Evolutionary conservation across 2,113 vertebrate species (phyloP).

Genomic region (Thryonomys swinderianus): DNA sequence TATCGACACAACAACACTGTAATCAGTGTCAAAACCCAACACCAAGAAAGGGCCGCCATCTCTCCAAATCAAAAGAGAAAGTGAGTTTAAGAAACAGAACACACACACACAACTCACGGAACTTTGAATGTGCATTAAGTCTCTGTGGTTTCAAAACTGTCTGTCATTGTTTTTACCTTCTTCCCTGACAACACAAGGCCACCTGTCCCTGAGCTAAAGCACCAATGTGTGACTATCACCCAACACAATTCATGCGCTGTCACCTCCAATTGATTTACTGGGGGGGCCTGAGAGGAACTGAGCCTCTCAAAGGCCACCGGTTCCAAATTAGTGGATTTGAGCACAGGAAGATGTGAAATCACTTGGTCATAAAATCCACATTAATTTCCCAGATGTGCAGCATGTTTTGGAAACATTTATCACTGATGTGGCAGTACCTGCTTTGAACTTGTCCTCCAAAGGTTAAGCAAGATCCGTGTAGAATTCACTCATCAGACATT

Average conservation of each 20-base stretch:
- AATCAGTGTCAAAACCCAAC: not conserved
- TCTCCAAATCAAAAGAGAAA: not conserved
- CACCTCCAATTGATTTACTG: not conserved
- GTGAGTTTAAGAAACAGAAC: not conserved
- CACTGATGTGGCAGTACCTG: not conserved
- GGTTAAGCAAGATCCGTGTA: not conserved
- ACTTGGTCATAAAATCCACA: not conserved
- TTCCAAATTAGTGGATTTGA: not conserved
- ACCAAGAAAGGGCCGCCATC: not conserved
- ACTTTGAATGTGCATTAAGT: not conserved
- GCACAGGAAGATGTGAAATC: not conserved
- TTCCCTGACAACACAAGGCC: slow-evolving; percentile 15
- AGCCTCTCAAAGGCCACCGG: slow-evolving; percentile 9
- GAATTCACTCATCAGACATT: not conserved
- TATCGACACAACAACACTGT: not conserved
- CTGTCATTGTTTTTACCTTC: not conserved
- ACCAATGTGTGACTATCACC: not conserved
- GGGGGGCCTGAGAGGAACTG: not conserved
- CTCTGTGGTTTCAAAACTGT: not conserved
- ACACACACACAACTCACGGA: not conserved
- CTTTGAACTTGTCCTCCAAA: slow-evolving; percentile 19
- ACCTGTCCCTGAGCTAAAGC: slow-evolving; percentile 30
- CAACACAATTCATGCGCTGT: slow-evolving; percentile 3
- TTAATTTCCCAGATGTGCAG: not conserved
- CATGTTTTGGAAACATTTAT: not conserved